Base-by-base conservation (phyloP, 2,888 invertebrate species). In the Apomyelois bistriatella region DNA sequence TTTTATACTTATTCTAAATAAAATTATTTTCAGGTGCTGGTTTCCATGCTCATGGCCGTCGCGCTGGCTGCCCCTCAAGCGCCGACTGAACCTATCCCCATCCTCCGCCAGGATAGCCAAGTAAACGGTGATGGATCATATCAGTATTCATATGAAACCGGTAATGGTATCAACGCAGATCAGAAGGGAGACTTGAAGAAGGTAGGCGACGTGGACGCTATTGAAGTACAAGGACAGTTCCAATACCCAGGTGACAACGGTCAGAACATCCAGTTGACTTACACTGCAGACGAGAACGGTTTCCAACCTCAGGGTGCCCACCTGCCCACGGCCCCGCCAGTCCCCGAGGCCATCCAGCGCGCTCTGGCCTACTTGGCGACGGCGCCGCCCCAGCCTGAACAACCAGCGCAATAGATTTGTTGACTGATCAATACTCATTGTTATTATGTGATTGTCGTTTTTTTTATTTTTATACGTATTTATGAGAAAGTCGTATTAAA, bases 201-300 rank as follows among this genome's bases (percentile, higher is more conserved):
- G 73, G 86, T 90, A 1, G 92, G 92, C 1, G 92, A 92, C 1
- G 79, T 82, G 0, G 92, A 92, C 28, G 85, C 89, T 16, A 69
- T 90, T 53, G 91, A 92, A 52, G 94, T 93, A 3, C 92, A 93
- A 65, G 94, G 94, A 42, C 93, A 92, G 70, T 94, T 86, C 82
- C 92, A 93, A 51, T 94, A 94, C 73, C 92, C 93, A 0, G 89
- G 93, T 28, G 94, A 94, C 1, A 92, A 94, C 60, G 94, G 94
- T 16, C 87, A 89, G 37, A 65, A 91, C 60, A 93, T 94, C 69
- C 91, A 92, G 59, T 71, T 94, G 59, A 91, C 92, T 0, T 95
- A 94, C 79, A 86, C 91, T 38, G 94, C 95, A 59, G 94, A 95
- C 62, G 94, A 94, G 73, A 94, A 94, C 63, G 94, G 94, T 16